These are phyloP conservation scores for Perca flavescens DNA, from an alignment of 2,113 vertebrate species.

Conservation along the genomic window DNA sequence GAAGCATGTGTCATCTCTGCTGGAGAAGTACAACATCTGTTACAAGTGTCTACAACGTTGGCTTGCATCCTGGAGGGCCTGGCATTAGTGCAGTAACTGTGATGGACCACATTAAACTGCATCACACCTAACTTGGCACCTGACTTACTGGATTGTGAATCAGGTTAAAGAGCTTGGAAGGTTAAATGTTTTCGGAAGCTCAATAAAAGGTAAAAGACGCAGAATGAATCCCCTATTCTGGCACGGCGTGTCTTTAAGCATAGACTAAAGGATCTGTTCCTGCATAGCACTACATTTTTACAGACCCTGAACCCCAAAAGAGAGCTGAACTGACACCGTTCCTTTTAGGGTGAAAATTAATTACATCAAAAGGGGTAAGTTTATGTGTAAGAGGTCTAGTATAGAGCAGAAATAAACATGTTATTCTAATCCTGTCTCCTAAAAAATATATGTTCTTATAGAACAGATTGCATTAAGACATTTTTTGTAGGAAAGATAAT, in stretches of 20 bases:
- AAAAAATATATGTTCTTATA: too few species aligned
- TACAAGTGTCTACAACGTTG: constrained; percentile 4
- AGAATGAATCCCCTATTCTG: neutral
- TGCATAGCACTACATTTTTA: neutral
- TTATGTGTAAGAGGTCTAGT: too few species aligned
- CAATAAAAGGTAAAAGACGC: neutral
- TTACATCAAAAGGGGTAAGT: too few species aligned
- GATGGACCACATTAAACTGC: neutral
- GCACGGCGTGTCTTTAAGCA: neutral
- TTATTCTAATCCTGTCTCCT: too few species aligned
- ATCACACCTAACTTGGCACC: constrained; percentile 1
- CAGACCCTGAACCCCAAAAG: neutral
- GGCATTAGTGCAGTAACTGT: neutral
- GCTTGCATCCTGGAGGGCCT: constrained; percentile 4
- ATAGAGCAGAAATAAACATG: too few species aligned
- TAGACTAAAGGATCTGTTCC: neutral
- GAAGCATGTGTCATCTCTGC: constrained; percentile 22
- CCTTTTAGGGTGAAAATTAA: too few species aligned
- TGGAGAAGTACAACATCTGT: constrained; percentile 9
- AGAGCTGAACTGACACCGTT: too few species aligned
- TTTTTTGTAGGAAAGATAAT: too few species aligned
- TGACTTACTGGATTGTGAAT: neutral
- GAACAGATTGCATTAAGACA: too few species aligned
- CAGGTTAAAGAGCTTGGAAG: neutral
- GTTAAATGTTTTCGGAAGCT: neutral